Percentiles rank a stretch among this genome's conserved stretches.
Evolutionary conservation across 1,140 invertebrate genomes (phyloP).

Genomic region (Choristoneura fumiferana): DNA sequence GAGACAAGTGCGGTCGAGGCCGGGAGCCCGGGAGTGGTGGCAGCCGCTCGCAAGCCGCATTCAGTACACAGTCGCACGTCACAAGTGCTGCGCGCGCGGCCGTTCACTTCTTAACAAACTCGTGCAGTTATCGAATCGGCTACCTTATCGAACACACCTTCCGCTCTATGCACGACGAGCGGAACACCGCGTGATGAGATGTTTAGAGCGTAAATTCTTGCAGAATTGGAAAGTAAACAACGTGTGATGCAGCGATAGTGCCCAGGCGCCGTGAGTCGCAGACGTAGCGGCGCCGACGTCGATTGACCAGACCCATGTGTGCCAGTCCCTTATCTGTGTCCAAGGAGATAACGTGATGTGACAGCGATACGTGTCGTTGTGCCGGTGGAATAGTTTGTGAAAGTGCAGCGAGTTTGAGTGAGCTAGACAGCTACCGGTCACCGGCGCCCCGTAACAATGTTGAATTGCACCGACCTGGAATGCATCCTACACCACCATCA

Average conservation of each 20-base stretch:
- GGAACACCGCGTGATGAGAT: constrained; percentile 41
- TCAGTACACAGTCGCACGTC: constrained; percentile 71
- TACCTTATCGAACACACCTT: constrained; percentile 51
- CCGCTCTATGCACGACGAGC: constrained; percentile 35
- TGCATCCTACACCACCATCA: constrained; percentile 87
- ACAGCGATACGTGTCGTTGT: constrained; percentile 65
- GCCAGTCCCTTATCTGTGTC: constrained; percentile 44
- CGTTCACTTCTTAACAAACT: constrained; percentile 47
- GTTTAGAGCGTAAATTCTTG: constrained; percentile 33
- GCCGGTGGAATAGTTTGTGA: constrained; percentile 74
- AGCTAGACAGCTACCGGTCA: constrained; percentile 52
- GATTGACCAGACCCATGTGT: constrained; percentile 46
- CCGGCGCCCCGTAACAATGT: constrained; percentile 78
- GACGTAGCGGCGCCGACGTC: constrained; percentile 56
- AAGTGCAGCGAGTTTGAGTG: constrained; percentile 68
- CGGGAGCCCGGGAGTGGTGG: constrained; percentile 67
- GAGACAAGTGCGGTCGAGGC: constrained; percentile 55
- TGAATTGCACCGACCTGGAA: constrained; percentile 87
- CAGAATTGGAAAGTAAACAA: constrained; percentile 46
- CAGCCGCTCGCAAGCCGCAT: constrained; percentile 45
- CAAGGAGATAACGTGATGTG: constrained; percentile 74
- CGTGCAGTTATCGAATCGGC: constrained; percentile 45
- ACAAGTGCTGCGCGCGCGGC: constrained; percentile 66
- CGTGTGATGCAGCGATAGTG: constrained; percentile 48
- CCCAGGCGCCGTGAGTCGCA: constrained; percentile 41